Percentiles rank a stretch among this genome's conserved stretches.
Evolutionary conservation across 1,140 invertebrate genomes (phyloP).

Genomic region (Cydia amplana): DNA sequence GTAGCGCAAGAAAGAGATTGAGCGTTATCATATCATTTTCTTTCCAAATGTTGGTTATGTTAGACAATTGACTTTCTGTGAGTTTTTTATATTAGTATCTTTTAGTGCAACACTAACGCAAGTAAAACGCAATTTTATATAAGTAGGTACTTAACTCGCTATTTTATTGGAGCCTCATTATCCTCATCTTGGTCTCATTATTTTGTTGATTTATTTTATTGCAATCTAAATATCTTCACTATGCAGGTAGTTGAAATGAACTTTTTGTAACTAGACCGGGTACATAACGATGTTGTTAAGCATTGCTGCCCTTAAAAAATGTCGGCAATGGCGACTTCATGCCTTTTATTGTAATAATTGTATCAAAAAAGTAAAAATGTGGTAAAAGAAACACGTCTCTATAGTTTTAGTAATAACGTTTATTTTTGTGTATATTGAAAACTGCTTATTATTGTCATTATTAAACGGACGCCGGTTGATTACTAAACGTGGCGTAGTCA

Average conservation of each 20-base stretch:
- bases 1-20: too few relatives aligned
- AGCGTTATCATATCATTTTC: too few relatives aligned
- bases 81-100: too few relatives aligned
- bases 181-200: constrained; percentile 1
- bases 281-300: constrained; percentile 14
- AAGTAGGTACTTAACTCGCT: background rate
- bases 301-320: constrained; percentile 8
- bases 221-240: constrained; percentile 9
- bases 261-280: background rate
- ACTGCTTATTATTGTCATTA: constrained; percentile 21
- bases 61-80: too few relatives aligned
- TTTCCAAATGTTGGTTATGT: too few relatives aligned
- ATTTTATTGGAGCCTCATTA: constrained; percentile 2
- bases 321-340: constrained; percentile 23
- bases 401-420: constrained; percentile 4
- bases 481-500: constrained; percentile 24
- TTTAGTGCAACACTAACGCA: too few relatives aligned
- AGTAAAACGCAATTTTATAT: too few relatives aligned
- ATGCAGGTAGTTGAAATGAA: background rate
- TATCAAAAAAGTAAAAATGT: constrained; percentile 32
- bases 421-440: background rate
- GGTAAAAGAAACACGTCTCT: constrained; percentile 26
- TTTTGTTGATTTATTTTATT: constrained; percentile 13
- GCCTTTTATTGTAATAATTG: constrained; percentile 32
- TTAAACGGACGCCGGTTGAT: constrained; percentile 19